Evolutionary conservation across 2,797 vertebrate species (phyloP), one percentile per base, ranked within the genome.

Genomic region (Liasis olivaceus): DNA sequence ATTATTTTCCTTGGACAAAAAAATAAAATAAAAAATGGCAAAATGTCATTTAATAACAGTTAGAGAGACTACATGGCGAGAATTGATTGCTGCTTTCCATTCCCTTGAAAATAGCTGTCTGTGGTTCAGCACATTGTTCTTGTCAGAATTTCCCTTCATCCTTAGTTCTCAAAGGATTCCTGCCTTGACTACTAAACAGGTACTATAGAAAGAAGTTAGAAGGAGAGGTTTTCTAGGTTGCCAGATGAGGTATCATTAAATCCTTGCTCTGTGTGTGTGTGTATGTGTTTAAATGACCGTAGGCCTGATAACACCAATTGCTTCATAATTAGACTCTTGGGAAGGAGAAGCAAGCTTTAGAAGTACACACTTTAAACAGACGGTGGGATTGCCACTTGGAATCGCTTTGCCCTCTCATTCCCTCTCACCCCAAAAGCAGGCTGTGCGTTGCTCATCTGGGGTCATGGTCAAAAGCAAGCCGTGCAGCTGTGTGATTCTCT

Each of bases 251-350:
- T 58, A 91, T 96, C 95, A 95, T 97, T 97, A 96, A 95, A 95
- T 85, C 94, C 62, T 63, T n/a, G 36, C 36, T 47, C 20, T 42
- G 15, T 81, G 9, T 81, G 24, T 81, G 4, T 24, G 20, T 5
- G 3, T 31, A 12, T n/a, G 0, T 66, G 93, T 36, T 94, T 94
- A 92, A 94, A 95, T 92, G 87, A 92, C 96, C 88, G 84, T 31
- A 93, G 94, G 96, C 89, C 93, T 95, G 12, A 86, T 94, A 93
- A 96, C 85, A 97, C 90, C 92, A 95, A 94, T 96, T 95, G 62
- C 87, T 94, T 95, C 81, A 87, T 97, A 97, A 97, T 97, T 96
- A 95, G 95, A 54, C 95, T 94, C 94, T 94, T 1, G 86, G 95
- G 96, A 94, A 87, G 88, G 85, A 90, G 66, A 95, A 89, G n/a